Percentiles rank a stretch among this genome's conserved stretches.
Conservation (phyloP, 2,113 vertebrate genomes). For the Oenanthe melanoleuca region DNA sequence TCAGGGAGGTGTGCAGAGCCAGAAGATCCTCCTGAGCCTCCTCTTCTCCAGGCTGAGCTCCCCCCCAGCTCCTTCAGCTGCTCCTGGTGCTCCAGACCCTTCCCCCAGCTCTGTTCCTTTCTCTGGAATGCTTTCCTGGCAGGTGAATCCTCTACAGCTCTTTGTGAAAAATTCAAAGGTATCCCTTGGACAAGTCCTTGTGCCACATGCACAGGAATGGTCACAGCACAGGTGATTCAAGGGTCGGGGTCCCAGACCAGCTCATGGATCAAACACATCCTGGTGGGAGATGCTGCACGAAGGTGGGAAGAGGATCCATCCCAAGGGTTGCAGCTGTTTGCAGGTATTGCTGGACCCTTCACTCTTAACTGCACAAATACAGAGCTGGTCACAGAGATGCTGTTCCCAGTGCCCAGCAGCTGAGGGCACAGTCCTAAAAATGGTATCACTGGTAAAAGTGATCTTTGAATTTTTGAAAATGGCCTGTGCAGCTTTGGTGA, state of each 20-base stretch:
- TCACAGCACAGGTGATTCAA: fast-evolving
- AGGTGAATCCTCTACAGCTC: background rate
- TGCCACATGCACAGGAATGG: background rate
- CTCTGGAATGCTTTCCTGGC: background rate
- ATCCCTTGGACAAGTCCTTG: background rate
- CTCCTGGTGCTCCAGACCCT: background rate
- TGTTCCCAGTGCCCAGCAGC: background rate
- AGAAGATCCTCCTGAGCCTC: background rate
- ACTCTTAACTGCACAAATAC: background rate
- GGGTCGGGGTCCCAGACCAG: background rate
- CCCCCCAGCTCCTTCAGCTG: background rate
- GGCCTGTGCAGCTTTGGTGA: background rate
- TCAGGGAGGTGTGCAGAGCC: background rate
- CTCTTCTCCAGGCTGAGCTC: background rate
- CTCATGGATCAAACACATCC: fast-evolving
- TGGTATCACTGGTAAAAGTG: background rate
- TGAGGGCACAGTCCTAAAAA: background rate
- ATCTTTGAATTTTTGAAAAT: background rate
- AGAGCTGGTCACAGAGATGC: background rate
- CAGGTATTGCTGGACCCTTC: background rate
- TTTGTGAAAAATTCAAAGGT: background rate
- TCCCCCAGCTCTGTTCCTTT: background rate
- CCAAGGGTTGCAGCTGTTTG: background rate
- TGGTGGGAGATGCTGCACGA: background rate
- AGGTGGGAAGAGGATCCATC: background rate